Base-by-base conservation (phyloP, 2,888 invertebrate species). In the Lasioglossum leucozonium region DNA sequence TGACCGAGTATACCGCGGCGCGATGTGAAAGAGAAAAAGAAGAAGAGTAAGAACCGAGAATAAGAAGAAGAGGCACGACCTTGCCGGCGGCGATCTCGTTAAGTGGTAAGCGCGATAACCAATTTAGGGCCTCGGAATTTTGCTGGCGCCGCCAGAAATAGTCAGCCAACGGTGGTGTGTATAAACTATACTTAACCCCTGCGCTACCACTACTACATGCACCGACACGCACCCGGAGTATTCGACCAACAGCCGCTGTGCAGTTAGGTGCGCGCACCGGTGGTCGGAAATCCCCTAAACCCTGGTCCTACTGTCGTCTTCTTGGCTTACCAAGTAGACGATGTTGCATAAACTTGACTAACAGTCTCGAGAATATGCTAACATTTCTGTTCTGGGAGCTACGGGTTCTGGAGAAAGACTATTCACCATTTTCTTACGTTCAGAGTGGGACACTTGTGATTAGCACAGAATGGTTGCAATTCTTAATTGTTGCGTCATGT, bases 51-150 rank as follows among this genome's bases (percentile, higher is more conserved):
- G 51, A 51, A 51, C 51, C 40, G 82, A 86, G 82, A 82, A 84
- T 47, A 86, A 86, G 85, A 87, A 84, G 74, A 85, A 84, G 88
- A 85, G 88, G 87, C 87, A 89, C 91, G 92, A 93, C 93, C 93
- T 93, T 93, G 93, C 87, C 86, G 87, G 37, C 37, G 82, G 85
- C 81, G 91, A 91, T 92, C 91, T 91, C 89, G 91, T 92, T 91
- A 91, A 92, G 89, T 89, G 90, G 89, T 91, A 89, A 90, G 89
- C 89, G 89, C 91, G 93, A 94, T 94, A 93, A 92, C 94, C 93
- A 94, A 94, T 94, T 94, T 94, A 93, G 94, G 94, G 92, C 91
- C 92, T 92, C 92, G 93, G 92, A 94, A 94, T 94, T 94, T 93
- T 83, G 92, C 92, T 90, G 93, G 92, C 92, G 92, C 92, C 92